Evolutionary conservation across 1,140 invertebrate genomes (phyloP).

Genomic region (Acromyrmex heyeri): DNA sequence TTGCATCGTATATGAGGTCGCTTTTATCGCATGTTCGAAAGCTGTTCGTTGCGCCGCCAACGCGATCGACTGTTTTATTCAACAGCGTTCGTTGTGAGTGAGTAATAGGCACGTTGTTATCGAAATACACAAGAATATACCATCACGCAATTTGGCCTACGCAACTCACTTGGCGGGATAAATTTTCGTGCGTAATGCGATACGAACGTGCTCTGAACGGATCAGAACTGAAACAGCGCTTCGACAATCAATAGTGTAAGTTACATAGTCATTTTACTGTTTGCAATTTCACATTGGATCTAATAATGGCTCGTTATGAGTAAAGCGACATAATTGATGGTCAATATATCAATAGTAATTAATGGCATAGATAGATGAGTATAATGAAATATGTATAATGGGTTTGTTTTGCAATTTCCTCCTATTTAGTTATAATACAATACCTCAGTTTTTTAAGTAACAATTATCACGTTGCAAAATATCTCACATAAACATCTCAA

Average conservation of each 20-base stretch:
- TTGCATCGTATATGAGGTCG: constrained; percentile 64
- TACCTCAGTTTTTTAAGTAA: not conserved
- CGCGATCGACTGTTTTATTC: constrained; percentile 34
- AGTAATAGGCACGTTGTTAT: constrained; percentile 17
- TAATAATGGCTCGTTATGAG: constrained; percentile 38
- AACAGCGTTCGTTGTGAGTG: not conserved
- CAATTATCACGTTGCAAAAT: not conserved
- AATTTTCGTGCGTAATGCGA: constrained; percentile 26
- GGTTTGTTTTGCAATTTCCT: constrained; percentile 24
- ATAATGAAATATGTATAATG: constrained; percentile 34
- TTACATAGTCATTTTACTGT: constrained; percentile 19
- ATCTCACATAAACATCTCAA: not conserved
- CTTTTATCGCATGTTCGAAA: constrained; percentile 51
- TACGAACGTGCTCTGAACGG: not conserved
- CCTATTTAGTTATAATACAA: not conserved
- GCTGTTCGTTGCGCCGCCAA: constrained; percentile 15
- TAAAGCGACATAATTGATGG: constrained; percentile 16
- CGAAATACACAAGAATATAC: constrained; percentile 31
- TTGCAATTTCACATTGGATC: constrained; percentile 33
- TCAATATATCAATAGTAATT: constrained; percentile 43
- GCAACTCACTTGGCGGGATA: constrained; percentile 1
- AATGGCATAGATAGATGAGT: not conserved
- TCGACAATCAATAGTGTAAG: constrained; percentile 9
- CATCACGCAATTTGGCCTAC: not conserved
- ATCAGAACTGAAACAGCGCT: not conserved